These are phyloP conservation scores for Propithecus deckenii DNA, from an alignment of 2,797 vertebrate genomes.

Conservation along the genomic window DNA sequence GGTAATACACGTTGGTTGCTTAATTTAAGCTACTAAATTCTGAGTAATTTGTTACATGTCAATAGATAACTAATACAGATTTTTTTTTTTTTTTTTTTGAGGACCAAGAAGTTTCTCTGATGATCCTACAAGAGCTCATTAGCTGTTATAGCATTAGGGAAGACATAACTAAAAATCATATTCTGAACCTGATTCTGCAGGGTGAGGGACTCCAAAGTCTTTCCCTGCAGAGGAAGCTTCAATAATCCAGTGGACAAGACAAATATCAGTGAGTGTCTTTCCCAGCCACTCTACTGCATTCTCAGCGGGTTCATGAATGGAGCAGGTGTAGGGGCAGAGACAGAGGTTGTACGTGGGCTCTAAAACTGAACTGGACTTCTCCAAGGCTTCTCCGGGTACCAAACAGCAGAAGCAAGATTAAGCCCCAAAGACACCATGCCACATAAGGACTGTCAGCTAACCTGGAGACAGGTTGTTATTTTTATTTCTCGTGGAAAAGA, in stretches of 20 bases:
- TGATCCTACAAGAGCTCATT: background rate
- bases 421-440: background rate
- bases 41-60: background rate
- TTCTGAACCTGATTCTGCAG: background rate
- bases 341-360: background rate
- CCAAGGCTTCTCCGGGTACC: background rate
- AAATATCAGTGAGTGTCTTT: background rate
- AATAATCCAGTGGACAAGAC: background rate
- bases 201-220: no score
- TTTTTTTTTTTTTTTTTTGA: background rate
- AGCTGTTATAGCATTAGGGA: background rate
- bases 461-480: background rate
- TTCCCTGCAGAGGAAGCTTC: background rate
- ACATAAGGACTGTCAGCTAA: background rate
- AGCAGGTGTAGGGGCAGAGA: background rate
- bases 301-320: background rate
- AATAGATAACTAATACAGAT: background rate
- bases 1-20: background rate
- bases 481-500: background rate
- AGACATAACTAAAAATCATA: background rate
- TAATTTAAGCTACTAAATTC: background rate
- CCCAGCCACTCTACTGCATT: background rate
- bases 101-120: background rate
- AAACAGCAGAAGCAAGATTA: background rate
- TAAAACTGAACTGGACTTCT: background rate